Base-by-base conservation (phyloP, 2,113 vertebrate genomes). In the Ameiurus melas region DNA sequence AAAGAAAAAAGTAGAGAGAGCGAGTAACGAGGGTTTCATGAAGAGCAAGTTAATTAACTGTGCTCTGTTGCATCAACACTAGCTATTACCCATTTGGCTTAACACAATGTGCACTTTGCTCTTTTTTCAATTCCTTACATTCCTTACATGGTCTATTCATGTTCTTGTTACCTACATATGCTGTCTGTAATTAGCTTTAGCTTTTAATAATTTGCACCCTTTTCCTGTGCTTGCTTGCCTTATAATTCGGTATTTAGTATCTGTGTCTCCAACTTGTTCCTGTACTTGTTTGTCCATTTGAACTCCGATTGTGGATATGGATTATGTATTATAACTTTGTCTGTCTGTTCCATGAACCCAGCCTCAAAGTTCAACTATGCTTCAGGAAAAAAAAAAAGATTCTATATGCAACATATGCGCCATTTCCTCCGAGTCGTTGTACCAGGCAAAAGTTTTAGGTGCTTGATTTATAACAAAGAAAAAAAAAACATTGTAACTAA, bases 31-130 rank as follows among this genome's bases (percentile, higher is more conserved):
- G 60, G 58, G 47, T 36, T 64, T 36, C 36, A 64, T 22, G 10
- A 83, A n/a, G 22, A 66, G 30, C 33, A 47, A 47, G 82, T 83
- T 43, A 83, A 83, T 43, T 83, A 64, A 64, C 36, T 13, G 20
- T 83, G 77, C 27, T n/a, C 25, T 30, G 27, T 55, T 55, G 57
- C 78, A 57, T 80, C 7, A 80, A 57, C 51, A 16, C 16, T 17
- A 80, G 78, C 57, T 57, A 33, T 57, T 33, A 51, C 3, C 2
- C 14, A 19, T 55, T 55, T 80, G n/a, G 51, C 53, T 55, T 51
- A 10, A 12, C 75, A 78, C 43, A 53, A 39, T 20, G 33, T 4
- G 17, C 17, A 39, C 6, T 51, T 47, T 47, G 25, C 39, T 25
- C 39, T 77, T 22, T 75, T 77, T 73, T 47, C 9, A 43, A 39